These are phyloP conservation scores for Calephelis virginiensis DNA, from an alignment of 1,140 invertebrate species.

Conservation along the genomic window DNA sequence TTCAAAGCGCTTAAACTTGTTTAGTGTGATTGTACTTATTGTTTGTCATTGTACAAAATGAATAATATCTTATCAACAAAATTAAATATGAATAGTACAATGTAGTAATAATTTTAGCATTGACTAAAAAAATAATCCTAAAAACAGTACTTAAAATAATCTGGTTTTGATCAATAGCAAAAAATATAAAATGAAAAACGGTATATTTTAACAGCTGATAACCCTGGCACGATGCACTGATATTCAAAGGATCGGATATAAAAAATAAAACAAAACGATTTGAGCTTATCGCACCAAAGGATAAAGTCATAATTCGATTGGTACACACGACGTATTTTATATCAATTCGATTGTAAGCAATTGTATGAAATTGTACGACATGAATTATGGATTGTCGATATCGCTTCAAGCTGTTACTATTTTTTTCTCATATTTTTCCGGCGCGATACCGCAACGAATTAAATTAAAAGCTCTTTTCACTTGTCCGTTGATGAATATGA, in stretches of 20 bases:
- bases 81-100: no score
- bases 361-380: slow-evolving; percentile 77
- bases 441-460: slow-evolving; percentile 75
- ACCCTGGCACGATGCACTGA: slow-evolving; percentile 21
- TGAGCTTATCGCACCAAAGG: slow-evolving; percentile 31
- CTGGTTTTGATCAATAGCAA: no score
- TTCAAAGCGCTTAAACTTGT: no score
- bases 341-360: slow-evolving; percentile 39
- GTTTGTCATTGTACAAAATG: no score
- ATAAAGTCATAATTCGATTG: slow-evolving; percentile 53
- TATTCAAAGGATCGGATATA: slow-evolving; percentile 32
- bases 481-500: slow-evolving; percentile 74
- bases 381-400: slow-evolving; percentile 79
- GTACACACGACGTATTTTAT: slow-evolving; percentile 35
- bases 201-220: no score
- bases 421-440: slow-evolving; percentile 69
- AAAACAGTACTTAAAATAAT: no score
- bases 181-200: no score
- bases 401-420: slow-evolving; percentile 75
- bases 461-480: slow-evolving; percentile 78
- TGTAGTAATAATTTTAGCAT: no score
- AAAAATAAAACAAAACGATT: slow-evolving; percentile 33
- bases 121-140: no score
- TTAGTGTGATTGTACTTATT: no score
- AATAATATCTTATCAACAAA: no score